phyloP scores from a whole-genome alignment of 2,888 invertebrate genomes.

The Cheilosia vernalis region DNA sequence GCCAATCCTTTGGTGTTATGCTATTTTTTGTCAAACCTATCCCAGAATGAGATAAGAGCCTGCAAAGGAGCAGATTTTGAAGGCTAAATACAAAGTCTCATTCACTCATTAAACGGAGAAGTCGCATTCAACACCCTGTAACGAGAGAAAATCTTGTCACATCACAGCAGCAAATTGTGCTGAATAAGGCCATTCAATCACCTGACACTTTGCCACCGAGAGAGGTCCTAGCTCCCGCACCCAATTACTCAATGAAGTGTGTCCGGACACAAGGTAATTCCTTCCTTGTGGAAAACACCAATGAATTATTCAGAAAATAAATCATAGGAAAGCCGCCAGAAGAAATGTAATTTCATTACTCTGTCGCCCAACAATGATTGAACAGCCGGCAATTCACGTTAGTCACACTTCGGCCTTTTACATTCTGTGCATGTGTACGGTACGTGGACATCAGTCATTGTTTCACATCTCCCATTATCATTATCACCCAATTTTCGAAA shows the following conservation, averaged over 20 bases:
- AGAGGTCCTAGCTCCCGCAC: not conserved
- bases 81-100: too few relatives aligned
- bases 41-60: too few relatives aligned
- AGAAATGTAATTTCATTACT: conserved; percentile 64
- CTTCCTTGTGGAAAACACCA: conserved; percentile 25
- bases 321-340: conserved; percentile 49
- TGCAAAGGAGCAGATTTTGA: too few relatives aligned
- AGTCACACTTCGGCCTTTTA: conserved; percentile 35
- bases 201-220: conserved; percentile 14
- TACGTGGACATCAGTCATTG: conserved; percentile 48
- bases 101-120: too few relatives aligned
- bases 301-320: conserved; percentile 67
- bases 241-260: conserved; percentile 53
- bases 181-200: conserved; percentile 29
- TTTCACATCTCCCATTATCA: conserved; percentile 61
- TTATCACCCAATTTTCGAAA: conserved; percentile 62
- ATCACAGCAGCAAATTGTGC: not conserved
- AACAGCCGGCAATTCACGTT: conserved; percentile 54
- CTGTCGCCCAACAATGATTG: conserved; percentile 64
- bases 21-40: too few relatives aligned
- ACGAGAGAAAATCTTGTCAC: not conserved
- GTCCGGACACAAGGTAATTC: conserved; percentile 47
- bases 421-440: not conserved
- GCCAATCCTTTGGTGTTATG: too few relatives aligned
- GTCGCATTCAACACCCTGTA: too few relatives aligned